Percentiles rank a stretch among this genome's conserved stretches.
Conservation (phyloP, 2,797 vertebrate genomes). For the Halcyon smyrnensis region DNA sequence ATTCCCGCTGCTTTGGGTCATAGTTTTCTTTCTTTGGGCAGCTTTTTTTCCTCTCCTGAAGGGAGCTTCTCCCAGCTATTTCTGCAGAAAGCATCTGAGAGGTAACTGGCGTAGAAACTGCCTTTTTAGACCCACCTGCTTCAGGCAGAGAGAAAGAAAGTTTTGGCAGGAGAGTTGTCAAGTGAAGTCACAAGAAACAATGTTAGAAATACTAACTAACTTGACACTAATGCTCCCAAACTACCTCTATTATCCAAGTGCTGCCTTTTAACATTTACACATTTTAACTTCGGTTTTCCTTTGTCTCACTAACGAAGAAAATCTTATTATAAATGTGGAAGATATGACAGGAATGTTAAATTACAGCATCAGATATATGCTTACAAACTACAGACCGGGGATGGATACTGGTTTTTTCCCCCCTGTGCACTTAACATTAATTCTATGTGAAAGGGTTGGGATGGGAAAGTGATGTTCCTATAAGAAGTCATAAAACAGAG, state of each 20-base stretch:
- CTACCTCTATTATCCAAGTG: background rate
- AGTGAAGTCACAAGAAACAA: background rate
- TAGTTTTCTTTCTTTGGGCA: slow-evolving; percentile 4
- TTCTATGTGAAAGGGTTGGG: background rate
- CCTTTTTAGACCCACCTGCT: slow-evolving; percentile 26
- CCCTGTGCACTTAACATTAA: background rate
- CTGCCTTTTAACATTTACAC: background rate
- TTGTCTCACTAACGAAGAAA: background rate
- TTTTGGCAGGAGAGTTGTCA: background rate
- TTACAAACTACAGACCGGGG: background rate
- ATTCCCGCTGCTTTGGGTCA: slow-evolving; percentile 63
- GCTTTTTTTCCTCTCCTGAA: background rate
- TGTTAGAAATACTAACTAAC: background rate
- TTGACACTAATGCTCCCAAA: background rate
- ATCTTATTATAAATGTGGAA: background rate
- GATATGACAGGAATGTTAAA: background rate
- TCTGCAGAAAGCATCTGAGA: background rate
- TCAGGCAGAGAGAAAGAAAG: background rate
- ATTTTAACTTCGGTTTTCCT: background rate
- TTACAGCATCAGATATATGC: background rate
- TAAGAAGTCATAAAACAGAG: background rate
- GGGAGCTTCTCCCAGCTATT: background rate
- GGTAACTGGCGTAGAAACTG: background rate
- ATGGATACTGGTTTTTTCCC: background rate
- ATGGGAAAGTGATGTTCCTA: background rate